Percentiles rank a stretch among this genome's conserved stretches.
Evolutionary conservation across 2,113 vertebrate species (phyloP).

Genomic region (Ciconia stormi): DNA sequence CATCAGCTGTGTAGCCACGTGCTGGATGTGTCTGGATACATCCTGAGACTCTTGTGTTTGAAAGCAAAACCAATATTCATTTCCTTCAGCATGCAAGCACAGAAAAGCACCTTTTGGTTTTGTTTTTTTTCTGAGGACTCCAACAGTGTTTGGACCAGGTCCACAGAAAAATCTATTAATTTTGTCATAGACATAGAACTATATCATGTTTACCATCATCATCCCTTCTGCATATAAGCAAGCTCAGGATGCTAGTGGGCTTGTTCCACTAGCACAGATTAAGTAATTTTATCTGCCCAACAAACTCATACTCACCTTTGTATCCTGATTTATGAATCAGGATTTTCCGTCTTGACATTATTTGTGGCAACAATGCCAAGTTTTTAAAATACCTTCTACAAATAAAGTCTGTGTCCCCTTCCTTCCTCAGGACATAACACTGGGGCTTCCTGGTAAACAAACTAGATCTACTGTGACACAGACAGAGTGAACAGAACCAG

Average conservation of each 20-base stretch:
- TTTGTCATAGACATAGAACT: background rate
- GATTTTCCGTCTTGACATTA: background rate
- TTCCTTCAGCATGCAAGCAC: background rate
- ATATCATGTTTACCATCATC: background rate
- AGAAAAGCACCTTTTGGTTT: background rate
- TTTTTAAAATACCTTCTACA: background rate
- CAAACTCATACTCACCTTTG: background rate
- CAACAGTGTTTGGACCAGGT: background rate
- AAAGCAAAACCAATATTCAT: background rate
- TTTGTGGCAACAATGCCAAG: background rate
- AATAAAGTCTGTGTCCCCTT: background rate
- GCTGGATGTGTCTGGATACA: background rate
- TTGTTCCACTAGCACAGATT: background rate
- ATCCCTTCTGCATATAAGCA: background rate
- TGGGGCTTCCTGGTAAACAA: background rate
- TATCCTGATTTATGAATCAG: background rate
- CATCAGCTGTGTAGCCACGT: background rate
- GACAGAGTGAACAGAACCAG: background rate
- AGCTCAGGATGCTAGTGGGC: background rate
- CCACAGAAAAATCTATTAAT: background rate
- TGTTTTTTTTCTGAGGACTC: background rate
- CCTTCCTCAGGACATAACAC: background rate
- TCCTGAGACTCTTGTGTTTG: background rate
- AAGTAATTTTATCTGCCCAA: background rate
- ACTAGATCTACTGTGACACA: background rate